Base-by-base conservation (phyloP, 2,888 invertebrate genomes). In the Synergus laeviventris region DNA sequence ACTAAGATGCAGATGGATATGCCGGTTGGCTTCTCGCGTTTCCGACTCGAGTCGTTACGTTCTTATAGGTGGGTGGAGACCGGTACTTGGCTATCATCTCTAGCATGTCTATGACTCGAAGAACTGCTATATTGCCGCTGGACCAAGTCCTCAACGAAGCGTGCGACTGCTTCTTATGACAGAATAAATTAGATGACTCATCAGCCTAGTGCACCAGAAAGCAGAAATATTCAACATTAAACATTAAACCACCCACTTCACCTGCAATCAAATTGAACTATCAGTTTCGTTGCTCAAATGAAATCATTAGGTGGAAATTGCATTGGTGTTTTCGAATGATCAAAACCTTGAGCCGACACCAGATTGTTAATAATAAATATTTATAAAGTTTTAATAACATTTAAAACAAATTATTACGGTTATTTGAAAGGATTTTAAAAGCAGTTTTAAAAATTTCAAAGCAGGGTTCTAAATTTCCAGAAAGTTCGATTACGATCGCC, bases 101-200 rank as follows among this genome's bases (percentile, higher is more conserved):
- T 73, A 49, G 73, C 74, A 61, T 61, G 61, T 61, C 61, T 61
- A 61, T 31, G 61, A 61, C 60, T 31, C 9, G 18, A 14, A 24
- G 31, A 60, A 36, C 38, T 61, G 11, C 61, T 61, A 75, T 78
- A 77, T 78, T 78, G 80, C 84, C 84, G 84, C 83, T 78, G 82
- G 84, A 83, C 79, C 81, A 78, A 79, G 81, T 85, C 81, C 70
- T 79, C 80, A 77, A 76, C 77, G 77, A 77, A 77, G 66, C 78
- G 64, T 76, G 49, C 74, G 74, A 74, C 74, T 76, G 75, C 76
- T 61, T 74, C 78, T 78, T 70, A 76, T 77, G 82, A 77, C 81
- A 83, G 86, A 87, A 87, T 88, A 88, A 87, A 88, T 87, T 84
- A 86, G 85, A 83, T 84, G 86, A 87, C 84, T 87, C 86, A 86